Evolutionary conservation across 2,113 vertebrate species (phyloP).

Genomic region (Saimiri boliviensis): DNA sequence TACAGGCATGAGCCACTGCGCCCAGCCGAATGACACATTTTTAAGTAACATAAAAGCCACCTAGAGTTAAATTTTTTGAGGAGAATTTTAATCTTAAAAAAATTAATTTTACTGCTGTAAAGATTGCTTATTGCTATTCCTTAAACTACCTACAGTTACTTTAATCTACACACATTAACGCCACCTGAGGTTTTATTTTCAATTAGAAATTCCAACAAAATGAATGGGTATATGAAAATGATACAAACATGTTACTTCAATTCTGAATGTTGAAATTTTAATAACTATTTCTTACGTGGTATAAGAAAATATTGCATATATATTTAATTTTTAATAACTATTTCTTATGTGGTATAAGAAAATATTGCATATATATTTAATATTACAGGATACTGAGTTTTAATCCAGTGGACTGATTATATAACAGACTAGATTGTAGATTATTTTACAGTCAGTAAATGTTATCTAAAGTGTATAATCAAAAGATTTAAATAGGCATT

Average conservation of each 20-base stretch:
- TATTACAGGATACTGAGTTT: neutral
- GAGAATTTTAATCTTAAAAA: slow-evolving; percentile 10
- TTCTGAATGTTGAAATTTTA: neutral
- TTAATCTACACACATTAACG: neutral
- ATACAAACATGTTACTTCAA: neutral
- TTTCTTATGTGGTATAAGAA: neutral
- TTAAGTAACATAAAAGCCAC: neutral
- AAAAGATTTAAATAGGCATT: neutral
- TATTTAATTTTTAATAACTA: neutral
- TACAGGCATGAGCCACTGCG: too few species aligned
- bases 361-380: neutral
- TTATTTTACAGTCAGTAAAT: neutral
- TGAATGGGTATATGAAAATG: neutral
- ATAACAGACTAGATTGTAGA: neutral
- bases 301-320: neutral
- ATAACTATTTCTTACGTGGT: neutral
- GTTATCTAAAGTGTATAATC: neutral
- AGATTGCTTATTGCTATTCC: neutral
- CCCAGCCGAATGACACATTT: neutral
- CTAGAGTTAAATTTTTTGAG: slow-evolving; percentile 14
- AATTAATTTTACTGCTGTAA: slow-evolving; percentile 7
- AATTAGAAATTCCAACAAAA: neutral
- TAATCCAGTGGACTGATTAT: neutral
- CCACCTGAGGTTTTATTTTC: neutral
- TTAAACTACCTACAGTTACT: neutral